Percentiles rank a stretch among this genome's conserved stretches.
Conservation (phyloP, 92 coral and sea anemone genomes). For the Scolanthus callimorphus region DNA sequence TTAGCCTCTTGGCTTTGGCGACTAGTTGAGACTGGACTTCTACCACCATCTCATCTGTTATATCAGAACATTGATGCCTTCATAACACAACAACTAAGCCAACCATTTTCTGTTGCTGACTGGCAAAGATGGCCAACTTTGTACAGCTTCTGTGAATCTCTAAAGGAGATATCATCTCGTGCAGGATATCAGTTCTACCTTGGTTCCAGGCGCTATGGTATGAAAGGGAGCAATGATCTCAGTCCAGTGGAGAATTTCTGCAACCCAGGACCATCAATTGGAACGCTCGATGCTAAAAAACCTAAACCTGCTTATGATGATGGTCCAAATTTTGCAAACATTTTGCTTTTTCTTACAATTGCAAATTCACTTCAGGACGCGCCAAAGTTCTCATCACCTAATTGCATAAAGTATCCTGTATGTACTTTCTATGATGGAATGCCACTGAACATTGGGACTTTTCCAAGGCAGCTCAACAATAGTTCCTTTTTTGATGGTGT, state of each 20-base stretch:
- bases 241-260: constrained; percentile 37
- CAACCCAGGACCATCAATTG: constrained; percentile 49
- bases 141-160: constrained; percentile 53
- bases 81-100: constrained; percentile 42
- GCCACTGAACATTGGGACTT: constrained; percentile 60
- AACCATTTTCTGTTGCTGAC: constrained; percentile 55
- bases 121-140: constrained; percentile 77
- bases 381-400: constrained; percentile 14
- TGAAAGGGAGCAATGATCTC: constrained; percentile 25
- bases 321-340: constrained; percentile 43
- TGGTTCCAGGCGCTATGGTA: constrained; percentile 53
- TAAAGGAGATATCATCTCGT: constrained; percentile 34
- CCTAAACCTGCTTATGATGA: constrained; percentile 9
- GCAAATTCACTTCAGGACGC: constrained; percentile 13
- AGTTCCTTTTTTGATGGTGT: constrained; percentile 49
- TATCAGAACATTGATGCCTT: constrained; percentile 72
- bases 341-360: constrained; percentile 17
- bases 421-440: constrained; percentile 52
- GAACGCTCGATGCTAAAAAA: constrained; percentile 19
- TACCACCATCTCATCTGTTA: constrained; percentile 42
- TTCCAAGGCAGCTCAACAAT: constrained; percentile 40
- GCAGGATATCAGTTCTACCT: constrained; percentile 57
- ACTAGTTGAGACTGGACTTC: constrained; percentile 43
- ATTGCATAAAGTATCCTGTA: constrained; percentile 10
- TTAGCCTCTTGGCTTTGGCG: constrained; percentile 50